Conservation (phyloP, 2,113 vertebrate species). For the Eclectus roratus region DNA sequence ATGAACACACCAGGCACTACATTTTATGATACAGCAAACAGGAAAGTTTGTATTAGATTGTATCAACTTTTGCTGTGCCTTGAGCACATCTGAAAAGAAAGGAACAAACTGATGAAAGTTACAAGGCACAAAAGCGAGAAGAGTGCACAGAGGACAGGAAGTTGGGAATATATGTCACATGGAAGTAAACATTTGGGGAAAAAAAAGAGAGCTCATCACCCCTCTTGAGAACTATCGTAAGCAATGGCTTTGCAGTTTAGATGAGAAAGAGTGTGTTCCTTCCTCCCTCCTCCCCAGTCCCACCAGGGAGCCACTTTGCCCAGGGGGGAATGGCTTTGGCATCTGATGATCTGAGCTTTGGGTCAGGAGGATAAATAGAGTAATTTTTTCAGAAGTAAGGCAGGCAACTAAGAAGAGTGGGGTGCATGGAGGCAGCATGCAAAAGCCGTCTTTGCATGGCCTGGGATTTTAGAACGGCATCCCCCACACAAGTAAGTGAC, state of each 20-base stretch:
- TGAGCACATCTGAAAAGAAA: constrained; percentile 27
- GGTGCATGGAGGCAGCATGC: accelerated
- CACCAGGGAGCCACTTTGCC: neutral
- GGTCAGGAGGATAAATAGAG: neutral
- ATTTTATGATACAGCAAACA: constrained; percentile 24
- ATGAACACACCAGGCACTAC: constrained; percentile 19
- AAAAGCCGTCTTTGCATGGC: neutral
- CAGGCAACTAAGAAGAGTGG: neutral
- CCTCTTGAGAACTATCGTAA: neutral
- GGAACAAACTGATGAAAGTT: neutral
- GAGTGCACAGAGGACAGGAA: neutral
- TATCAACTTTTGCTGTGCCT: constrained; percentile 25
- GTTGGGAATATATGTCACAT: neutral
- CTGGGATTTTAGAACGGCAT: neutral
- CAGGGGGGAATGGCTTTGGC: neutral
- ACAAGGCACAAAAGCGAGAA: neutral
- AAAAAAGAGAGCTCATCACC: neutral
- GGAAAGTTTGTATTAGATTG: constrained; percentile 57
- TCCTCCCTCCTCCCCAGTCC: accelerated
- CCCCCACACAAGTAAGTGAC: accelerated
- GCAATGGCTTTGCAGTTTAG: neutral
- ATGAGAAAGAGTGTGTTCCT: neutral
- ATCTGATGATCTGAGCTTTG: neutral
- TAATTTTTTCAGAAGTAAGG: neutral
- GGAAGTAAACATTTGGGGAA: neutral